Evolutionary conservation across 2,797 vertebrate species (phyloP), one percentile per base, ranked within the genome.

Genomic region (Malacoctenus gilli): DNA sequence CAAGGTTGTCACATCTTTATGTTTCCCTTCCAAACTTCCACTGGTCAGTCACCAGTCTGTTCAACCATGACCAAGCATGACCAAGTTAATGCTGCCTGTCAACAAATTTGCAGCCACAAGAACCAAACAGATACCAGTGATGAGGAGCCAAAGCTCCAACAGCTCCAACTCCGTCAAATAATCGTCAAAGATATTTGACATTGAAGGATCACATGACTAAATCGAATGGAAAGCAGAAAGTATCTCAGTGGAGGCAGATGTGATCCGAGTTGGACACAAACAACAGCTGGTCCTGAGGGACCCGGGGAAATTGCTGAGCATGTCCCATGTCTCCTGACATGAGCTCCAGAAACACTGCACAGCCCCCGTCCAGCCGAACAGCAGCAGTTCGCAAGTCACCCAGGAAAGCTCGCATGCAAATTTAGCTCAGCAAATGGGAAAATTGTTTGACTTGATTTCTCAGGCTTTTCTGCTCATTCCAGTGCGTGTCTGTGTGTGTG

Each of bases 381-480:
- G 47, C 30, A 14, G 4, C 40, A 41, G 47, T 51, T 49, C 50
- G 66, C 58, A 43, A 28, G 19, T 21, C 20, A 34, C 25, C 2
- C 34, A 47, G 48, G 57, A 71, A 66, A 59, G 60, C 59, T 71
- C 59, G 42, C 58, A 34, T 57, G 56, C 58, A 63, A 79, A 80
- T 80, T 77, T 19, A 75, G 60, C 57, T 54, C 30, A 14, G 23
- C 54, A 72, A 83, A 81, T 81, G 70, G 58, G 77, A 80, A 83
- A 77, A 82, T 77, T 54, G 65, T 67, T 85, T 74, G 16, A 68
- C 42, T 47, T 55, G n/a, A 60, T 60, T 74, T 85, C 63, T 80
- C 68, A 85, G 77, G 70, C 37, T 30, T 58, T 25, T 22, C 49
- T 65, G 25, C 25, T 28, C 9, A 9, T 9, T 9, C 25, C 25